Base-by-base conservation (phyloP, 2,113 vertebrate genomes). In the Pterocles orientalis region DNA sequence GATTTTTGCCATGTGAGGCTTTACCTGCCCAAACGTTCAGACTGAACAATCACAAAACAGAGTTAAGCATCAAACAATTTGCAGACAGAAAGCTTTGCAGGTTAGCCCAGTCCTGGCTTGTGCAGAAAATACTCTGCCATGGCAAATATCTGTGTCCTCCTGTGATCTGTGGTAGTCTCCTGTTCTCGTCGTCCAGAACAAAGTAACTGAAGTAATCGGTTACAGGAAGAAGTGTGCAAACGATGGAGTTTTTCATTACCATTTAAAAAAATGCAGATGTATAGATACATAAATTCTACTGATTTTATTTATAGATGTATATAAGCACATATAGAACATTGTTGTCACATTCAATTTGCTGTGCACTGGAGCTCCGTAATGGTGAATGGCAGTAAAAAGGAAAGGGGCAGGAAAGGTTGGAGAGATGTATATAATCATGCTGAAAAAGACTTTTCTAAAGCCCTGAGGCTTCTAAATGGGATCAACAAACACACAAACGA, bases 391-490 rank as follows among this genome's bases (percentile, higher is more conserved):
- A 97, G 83, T 6, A 39, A 12, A 45, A 69, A 91, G 89, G 88
- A 80, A 43, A 69, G 86, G 92, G 94, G 77, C 76, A 91, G 53
- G 92, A 82, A 51, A 36, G 92, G 86, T 56, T 80, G 96, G 53
- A 81, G 78, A 31, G 45, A 62, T 43, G 47, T 20, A 86, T 57
- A 78, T 26, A 94, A 95, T 92, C 66, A 2, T 80, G 91, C 92
- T 97, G 95, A 95, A 98, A 98, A 96, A 96, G 97, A 91, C 86
- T 97, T 94, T 95, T 96, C 72, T 58, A 90, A 95, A 98, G 98
- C 98, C 98, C 98, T 25, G 78, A 97, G 98, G 98, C 98, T 51
- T 53, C 78, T 96, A 97, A 96, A 96, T 84, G 96, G 96, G 97
- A 97, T 98, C 95, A 97, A 96, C 95, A 95, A 95, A 97, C 39